These are phyloP conservation scores for Temnothorax unifasciatus DNA, from an alignment of 2,888 invertebrate genomes.

Conservation along the genomic window DNA sequence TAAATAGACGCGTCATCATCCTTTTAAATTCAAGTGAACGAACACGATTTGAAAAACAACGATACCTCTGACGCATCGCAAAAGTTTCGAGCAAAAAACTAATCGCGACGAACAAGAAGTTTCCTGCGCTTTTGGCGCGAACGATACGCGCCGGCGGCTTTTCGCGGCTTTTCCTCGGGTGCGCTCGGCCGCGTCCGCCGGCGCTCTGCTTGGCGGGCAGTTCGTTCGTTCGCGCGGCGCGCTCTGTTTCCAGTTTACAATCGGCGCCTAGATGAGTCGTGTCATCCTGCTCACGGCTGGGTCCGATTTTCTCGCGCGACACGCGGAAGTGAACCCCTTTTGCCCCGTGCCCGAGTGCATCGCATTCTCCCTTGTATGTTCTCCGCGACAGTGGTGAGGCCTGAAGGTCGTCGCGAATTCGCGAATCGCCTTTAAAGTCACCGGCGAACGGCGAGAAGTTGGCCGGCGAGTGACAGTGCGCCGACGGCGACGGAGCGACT, in stretches of 20 bases:
- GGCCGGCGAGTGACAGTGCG: background rate
- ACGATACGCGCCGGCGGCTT: background rate
- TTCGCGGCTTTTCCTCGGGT: slow-evolving; percentile 46
- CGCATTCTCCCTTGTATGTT: background rate
- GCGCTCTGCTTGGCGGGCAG: slow-evolving; percentile 80
- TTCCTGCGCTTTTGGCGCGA: background rate
- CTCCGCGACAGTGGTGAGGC: background rate
- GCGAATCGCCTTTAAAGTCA: background rate
- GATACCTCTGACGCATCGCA: no score
- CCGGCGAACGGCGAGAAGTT: background rate
- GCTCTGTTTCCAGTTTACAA: slow-evolving; percentile 77
- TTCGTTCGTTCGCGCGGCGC: slow-evolving; percentile 69
- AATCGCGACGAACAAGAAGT: no score
- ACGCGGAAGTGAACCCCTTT: background rate
- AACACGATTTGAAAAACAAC: no score
- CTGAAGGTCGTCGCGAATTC: background rate
- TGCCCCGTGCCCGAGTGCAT: background rate
- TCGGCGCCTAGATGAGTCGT: slow-evolving; percentile 73
- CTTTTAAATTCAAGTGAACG: no score
- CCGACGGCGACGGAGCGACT: background rate
- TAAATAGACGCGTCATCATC: no score
- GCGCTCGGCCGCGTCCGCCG: slow-evolving; percentile 71
- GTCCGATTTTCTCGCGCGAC: slow-evolving; percentile 4
- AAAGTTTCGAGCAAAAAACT: no score
- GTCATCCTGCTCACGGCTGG: slow-evolving; percentile 53